Evolutionary conservation across 2,113 vertebrate species (phyloP).

Genomic region (Gymnobelideus leadbeateri): DNA sequence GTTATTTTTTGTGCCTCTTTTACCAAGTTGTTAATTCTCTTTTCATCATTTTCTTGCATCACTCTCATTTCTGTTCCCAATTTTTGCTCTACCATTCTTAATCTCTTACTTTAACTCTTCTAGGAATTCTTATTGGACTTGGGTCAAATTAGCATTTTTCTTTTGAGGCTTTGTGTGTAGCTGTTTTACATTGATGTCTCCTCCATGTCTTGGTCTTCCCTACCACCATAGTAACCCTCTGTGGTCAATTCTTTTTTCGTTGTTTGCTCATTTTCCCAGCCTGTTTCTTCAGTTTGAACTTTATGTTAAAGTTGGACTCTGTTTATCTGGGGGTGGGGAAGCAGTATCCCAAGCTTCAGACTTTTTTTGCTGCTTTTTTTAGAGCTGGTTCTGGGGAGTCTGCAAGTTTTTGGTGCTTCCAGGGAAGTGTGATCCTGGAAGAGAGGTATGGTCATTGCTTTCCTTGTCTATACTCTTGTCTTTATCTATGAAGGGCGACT

Average conservation of each 20-base stretch:
- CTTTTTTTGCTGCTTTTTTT: background rate
- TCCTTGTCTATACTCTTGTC: background rate
- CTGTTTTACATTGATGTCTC: no score
- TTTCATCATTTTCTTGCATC: background rate
- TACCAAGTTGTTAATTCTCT: background rate
- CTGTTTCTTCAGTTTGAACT: background rate
- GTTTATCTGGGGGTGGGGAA: background rate
- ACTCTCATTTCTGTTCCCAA: background rate
- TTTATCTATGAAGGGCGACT: background rate
- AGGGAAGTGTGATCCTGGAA: background rate
- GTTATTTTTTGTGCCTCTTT: background rate
- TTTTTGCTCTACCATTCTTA: background rate
- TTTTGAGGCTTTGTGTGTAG: no score
- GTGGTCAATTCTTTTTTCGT: background rate
- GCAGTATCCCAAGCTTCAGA: background rate
- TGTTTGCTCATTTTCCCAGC: background rate
- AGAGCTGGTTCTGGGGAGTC: background rate
- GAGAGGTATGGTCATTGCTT: background rate
- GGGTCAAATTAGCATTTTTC: no score
- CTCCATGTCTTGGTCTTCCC: no score
- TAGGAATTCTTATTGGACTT: no score
- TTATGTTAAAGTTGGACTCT: background rate
- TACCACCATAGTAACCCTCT: no score
- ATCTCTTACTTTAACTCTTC: no score
- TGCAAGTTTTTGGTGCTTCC: background rate